Evolutionary conservation across 2,888 invertebrate genomes (phyloP).

Genomic region (Brenthis hecate): DNA sequence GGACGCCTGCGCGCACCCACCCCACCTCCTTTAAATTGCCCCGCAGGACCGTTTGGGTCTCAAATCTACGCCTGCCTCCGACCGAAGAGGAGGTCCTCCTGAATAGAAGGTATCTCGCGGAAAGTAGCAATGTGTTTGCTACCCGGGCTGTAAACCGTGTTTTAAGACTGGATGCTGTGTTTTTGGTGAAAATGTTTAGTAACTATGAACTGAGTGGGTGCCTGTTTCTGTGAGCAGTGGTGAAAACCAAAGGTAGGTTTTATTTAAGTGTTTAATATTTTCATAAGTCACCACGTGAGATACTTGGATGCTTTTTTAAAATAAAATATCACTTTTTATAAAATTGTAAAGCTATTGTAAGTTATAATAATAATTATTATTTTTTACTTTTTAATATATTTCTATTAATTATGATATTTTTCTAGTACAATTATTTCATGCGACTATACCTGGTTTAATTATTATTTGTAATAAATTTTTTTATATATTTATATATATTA

Average conservation of each 20-base stretch:
- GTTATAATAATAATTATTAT: no score
- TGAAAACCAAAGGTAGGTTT: conserved; percentile 61
- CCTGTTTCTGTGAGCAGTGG: conserved; percentile 47
- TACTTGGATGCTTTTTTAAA: neutral
- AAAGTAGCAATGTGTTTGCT: conserved; percentile 57
- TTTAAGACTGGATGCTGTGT: conserved; percentile 54
- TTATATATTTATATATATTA: no score
- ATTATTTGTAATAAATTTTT: no score
- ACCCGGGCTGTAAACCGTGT: conserved; percentile 47
- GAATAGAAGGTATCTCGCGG: no score
- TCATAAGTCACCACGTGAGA: conserved; percentile 20
- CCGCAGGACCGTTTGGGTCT: conserved; percentile 56
- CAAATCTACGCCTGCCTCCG: conserved; percentile 65
- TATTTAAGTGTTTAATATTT: conserved; percentile 10
- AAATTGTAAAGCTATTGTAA: neutral
- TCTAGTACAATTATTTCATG: no score
- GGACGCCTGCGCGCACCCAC: conserved; percentile 77
- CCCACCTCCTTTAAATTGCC: conserved; percentile 63
- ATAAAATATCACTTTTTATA: neutral
- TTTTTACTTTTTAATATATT: no score
- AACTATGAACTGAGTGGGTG: conserved; percentile 53
- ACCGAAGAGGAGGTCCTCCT: conserved; percentile 51
- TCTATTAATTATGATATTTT: no score
- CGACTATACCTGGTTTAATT: no score
- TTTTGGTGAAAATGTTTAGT: conserved; percentile 55